A percentile compares a stretch with the other conserved stretches of the same genome.
Evolutionary conservation across 2,888 invertebrate species (phyloP).

Genomic region (Pachydiplax longipennis): DNA sequence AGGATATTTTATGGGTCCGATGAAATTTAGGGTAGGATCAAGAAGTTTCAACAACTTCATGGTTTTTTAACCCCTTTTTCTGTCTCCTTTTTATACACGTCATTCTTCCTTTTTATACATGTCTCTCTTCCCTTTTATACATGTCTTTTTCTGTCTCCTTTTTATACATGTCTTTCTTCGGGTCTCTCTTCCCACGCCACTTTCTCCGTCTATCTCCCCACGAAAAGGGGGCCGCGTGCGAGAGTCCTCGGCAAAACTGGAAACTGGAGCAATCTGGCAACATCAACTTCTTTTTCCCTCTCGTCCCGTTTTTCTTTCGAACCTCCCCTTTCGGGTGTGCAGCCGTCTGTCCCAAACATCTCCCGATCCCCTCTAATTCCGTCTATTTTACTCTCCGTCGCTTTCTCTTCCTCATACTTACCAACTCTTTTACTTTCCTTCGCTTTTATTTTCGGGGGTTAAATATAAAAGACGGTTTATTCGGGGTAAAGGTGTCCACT

Average conservation of each 20-base stretch:
- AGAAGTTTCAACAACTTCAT: neutral
- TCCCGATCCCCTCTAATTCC: neutral
- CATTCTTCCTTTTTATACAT: neutral
- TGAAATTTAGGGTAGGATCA: no score
- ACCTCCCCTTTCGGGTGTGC: neutral
- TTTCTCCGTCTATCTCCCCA: neutral
- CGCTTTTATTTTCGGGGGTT: neutral
- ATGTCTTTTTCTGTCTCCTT: neutral
- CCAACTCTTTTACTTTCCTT: neutral
- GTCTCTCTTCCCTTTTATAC: neutral
- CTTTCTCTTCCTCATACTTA: neutral
- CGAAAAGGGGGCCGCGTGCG: neutral
- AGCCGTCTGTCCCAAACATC: neutral
- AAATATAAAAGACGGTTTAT: no score
- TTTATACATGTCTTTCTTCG: neutral
- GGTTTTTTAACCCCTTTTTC: neutral
- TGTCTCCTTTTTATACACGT: neutral
- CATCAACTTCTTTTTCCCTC: neutral
- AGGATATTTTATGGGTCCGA: no score
- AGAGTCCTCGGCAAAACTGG: slow-evolving; percentile 31
- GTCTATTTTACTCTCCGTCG: neutral
- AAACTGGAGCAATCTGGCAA: slow-evolving; percentile 43
- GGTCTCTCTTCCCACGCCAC: neutral
- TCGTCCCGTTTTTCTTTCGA: neutral
- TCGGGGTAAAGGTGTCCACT: no score